These are phyloP conservation scores for Chloropsis cyanopogon DNA, from an alignment of 2,113 vertebrate species.

Conservation along the genomic window DNA sequence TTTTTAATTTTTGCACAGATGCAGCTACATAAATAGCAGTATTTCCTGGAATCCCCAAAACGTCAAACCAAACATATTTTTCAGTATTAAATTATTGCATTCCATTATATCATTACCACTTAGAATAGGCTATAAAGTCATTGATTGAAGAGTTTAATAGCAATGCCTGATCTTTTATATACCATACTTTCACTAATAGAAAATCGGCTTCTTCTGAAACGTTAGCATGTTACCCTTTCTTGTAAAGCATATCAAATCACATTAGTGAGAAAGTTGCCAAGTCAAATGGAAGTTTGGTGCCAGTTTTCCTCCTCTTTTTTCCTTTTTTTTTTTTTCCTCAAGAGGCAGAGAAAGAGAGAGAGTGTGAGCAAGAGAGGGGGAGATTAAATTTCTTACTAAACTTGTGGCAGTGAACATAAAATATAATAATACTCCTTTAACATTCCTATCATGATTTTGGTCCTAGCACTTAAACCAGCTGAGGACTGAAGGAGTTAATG, in stretches of 20 bases:
- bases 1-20: constrained; percentile 57
- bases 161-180: constrained; percentile 58
- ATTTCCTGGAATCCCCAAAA: constrained; percentile 55
- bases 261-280: constrained; percentile 63
- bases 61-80: constrained; percentile 58
- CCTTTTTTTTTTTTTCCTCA: neutral
- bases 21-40: constrained; percentile 49
- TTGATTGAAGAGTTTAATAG: constrained; percentile 53
- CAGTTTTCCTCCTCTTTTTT: neutral
- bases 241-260: constrained; percentile 67
- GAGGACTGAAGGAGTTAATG: constrained; percentile 57
- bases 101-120: constrained; percentile 67
- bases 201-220: constrained; percentile 68
- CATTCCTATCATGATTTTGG: constrained; percentile 57
- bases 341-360: constrained; percentile 27
- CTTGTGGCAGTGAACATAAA: constrained; percentile 58
- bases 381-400: constrained; percentile 67
- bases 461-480: neutral
- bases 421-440: constrained; percentile 60
- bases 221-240: constrained; percentile 71
- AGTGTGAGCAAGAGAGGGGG: neutral
- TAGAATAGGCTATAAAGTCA: constrained; percentile 61
- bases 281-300: constrained; percentile 61
- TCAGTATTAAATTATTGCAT: constrained; percentile 63
- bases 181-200: constrained; percentile 66